A percentile compares a stretch with the other conserved stretches of the same genome.
Evolutionary conservation across 64 coral and sea anemone species (phyloP).

Genomic region (Astreopora myriophthalma): DNA sequence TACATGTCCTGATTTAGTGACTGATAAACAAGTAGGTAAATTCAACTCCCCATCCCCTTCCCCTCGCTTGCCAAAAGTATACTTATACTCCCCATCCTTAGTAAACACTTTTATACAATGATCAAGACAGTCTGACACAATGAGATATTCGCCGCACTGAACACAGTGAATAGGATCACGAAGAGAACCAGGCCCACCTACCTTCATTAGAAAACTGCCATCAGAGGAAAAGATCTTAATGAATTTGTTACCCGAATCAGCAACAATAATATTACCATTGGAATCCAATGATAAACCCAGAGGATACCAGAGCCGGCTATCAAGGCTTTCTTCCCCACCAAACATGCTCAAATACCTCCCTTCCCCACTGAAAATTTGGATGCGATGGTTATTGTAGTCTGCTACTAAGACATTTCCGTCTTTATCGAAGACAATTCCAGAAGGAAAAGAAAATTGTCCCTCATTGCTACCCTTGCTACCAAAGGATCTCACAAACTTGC

Average conservation of each 20-base stretch:
- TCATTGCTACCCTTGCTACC: conserved; percentile 25
- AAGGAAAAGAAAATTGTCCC: conserved; percentile 23
- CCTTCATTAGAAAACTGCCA: conserved; percentile 48
- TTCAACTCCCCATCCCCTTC: background rate
- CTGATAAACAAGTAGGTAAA: background rate
- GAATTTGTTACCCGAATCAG: conserved; percentile 49
- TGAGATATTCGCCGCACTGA: background rate
- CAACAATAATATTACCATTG: conserved; percentile 58
- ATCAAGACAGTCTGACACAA: background rate
- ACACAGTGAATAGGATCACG: background rate
- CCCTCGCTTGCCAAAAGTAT: conserved; percentile 11
- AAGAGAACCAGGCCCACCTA: conserved; percentile 20
- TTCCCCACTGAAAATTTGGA: conserved; percentile 49
- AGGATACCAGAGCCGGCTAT: conserved; percentile 29
- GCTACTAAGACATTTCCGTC: conserved; percentile 40
- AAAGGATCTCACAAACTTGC: conserved; percentile 47
- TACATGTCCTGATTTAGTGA: conserved; percentile 1
- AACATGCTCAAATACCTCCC: conserved; percentile 7
- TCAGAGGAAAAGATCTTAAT: conserved; percentile 40
- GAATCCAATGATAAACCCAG: conserved; percentile 36
- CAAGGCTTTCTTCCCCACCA: conserved; percentile 22
- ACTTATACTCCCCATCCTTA: conserved; percentile 30
- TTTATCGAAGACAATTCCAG: conserved; percentile 46
- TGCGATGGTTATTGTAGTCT: conserved; percentile 45
- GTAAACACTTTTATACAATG: conserved; percentile 39